Conservation (phyloP, 2,113 vertebrate genomes). For the Hippocampus guttulatus region DNA sequence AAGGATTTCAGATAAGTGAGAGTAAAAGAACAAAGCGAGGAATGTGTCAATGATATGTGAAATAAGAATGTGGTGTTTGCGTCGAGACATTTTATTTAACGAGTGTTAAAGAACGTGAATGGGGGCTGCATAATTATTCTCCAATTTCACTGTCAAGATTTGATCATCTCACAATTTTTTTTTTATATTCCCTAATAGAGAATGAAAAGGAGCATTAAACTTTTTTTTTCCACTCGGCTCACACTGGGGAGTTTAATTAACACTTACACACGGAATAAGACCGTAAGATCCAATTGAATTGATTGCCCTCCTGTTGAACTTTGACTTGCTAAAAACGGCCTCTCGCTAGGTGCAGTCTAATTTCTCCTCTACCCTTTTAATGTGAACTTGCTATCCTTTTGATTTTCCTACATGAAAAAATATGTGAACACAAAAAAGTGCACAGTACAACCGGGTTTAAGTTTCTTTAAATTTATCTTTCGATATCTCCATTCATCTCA, state of each 20-base stretch:
- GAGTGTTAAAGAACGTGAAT: neutral
- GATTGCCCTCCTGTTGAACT: neutral
- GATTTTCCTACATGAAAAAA: too few relatives aligned
- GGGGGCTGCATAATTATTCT: neutral
- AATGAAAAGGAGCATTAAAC: too few relatives aligned
- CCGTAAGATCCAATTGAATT: neutral
- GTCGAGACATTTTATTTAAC: neutral
- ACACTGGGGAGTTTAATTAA: neutral
- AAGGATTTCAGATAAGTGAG: slow-evolving; percentile 19
- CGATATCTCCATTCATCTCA: too few relatives aligned
- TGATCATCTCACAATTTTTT: neutral
- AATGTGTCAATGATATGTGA: neutral
- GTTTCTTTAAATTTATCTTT: too few relatives aligned
- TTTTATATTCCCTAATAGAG: too few relatives aligned
- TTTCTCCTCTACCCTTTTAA: neutral
- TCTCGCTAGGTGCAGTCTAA: neutral
- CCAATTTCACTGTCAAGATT: neutral
- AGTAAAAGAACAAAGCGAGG: slow-evolving; percentile 5
- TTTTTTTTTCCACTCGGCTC: too few relatives aligned
- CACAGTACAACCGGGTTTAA: too few relatives aligned
- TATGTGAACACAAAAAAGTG: too few relatives aligned
- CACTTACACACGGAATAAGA: neutral
- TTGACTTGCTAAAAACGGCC: neutral
- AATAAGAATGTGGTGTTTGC: slow-evolving; percentile 2
- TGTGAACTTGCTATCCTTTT: too few relatives aligned